Evolutionary conservation across 2,113 vertebrate species (phyloP).

Genomic region (Scalopus aquaticus): DNA sequence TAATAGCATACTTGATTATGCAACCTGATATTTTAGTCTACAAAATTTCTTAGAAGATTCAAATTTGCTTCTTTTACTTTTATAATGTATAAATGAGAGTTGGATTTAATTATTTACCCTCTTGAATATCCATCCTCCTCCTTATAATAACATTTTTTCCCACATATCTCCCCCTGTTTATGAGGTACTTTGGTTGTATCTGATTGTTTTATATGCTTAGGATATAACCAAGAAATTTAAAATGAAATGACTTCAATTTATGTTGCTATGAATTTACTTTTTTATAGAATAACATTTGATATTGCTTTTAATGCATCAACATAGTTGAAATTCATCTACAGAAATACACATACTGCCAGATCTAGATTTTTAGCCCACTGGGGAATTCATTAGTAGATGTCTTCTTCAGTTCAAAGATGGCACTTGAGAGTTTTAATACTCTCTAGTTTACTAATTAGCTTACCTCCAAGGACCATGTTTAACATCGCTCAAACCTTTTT

Average conservation of each 20-base stretch:
- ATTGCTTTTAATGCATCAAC: slow-evolving; percentile 58
- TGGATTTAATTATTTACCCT: neutral
- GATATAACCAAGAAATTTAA: slow-evolving; percentile 47
- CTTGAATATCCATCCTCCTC: neutral
- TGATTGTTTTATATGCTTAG: slow-evolving; percentile 53
- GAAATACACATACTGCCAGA: slow-evolving; percentile 70
- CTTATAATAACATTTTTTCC: neutral
- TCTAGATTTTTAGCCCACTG: slow-evolving; percentile 75
- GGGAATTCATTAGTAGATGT: slow-evolving; percentile 88
- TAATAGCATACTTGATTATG: slow-evolving; percentile 15
- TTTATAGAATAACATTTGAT: slow-evolving; percentile 46
- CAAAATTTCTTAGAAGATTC: neutral
- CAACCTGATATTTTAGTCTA: neutral
- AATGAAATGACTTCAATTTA: neutral
- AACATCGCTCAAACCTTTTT: slow-evolving; percentile 85
- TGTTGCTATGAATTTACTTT: neutral
- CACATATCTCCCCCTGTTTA: neutral
- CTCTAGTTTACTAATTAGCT: slow-evolving; percentile 88
- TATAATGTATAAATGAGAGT: neutral
- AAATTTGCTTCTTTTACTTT: slow-evolving; percentile 13
- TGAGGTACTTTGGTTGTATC: neutral
- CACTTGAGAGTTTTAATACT: slow-evolving; percentile 86
- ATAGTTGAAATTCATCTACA: slow-evolving; percentile 82
- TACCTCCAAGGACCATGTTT: slow-evolving; percentile 83
- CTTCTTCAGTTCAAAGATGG: slow-evolving; percentile 87